Percentiles rank a stretch among this genome's conserved stretches.
Conservation (phyloP, 1,140 invertebrate genomes). For the Nasonia longicornis region DNA sequence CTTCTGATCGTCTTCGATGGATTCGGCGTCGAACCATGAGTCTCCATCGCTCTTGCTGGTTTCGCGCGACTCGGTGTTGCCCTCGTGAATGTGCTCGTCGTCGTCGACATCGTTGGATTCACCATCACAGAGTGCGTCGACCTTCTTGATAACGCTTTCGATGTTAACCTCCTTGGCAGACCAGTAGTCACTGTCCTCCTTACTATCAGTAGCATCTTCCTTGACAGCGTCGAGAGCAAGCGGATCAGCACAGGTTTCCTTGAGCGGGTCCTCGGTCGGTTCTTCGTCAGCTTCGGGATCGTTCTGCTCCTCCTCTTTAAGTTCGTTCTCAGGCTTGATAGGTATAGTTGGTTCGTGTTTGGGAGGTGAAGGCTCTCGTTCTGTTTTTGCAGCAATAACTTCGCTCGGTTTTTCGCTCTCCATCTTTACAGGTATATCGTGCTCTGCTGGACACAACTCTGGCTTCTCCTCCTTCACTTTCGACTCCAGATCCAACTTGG, state of each 20-base stretch:
- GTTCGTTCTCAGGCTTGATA: conserved; percentile 35
- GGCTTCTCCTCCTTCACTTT: conserved; percentile 49
- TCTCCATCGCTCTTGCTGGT: conserved; percentile 55
- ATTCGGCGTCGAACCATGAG: conserved; percentile 65
- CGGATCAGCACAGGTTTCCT: conserved; percentile 20
- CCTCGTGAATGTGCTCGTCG: conserved; percentile 51
- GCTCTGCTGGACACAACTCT: conserved; percentile 42
- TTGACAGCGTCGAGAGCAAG: conserved; percentile 50
- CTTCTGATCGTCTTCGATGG: conserved; percentile 63
- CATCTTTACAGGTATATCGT: background rate
- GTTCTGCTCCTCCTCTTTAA: conserved; percentile 47
- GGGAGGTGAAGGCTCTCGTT: conserved; percentile 28
- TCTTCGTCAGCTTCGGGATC: conserved; percentile 55
- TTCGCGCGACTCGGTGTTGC: conserved; percentile 51
- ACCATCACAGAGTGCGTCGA: conserved; percentile 73
- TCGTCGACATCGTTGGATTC: conserved; percentile 61
- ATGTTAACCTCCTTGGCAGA: conserved; percentile 82
- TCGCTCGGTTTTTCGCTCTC: conserved; percentile 13
- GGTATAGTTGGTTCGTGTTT: conserved; percentile 36
- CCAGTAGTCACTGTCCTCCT: conserved; percentile 82
- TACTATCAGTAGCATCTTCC: conserved; percentile 69
- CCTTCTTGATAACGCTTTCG: conserved; percentile 83
- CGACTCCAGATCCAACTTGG: conserved; percentile 43
- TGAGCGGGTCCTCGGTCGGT: conserved; percentile 50
- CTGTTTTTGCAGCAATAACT: conserved; percentile 39